Base-by-base conservation (phyloP, 2,888 invertebrate species). In the Apodemia hepburni region DNA sequence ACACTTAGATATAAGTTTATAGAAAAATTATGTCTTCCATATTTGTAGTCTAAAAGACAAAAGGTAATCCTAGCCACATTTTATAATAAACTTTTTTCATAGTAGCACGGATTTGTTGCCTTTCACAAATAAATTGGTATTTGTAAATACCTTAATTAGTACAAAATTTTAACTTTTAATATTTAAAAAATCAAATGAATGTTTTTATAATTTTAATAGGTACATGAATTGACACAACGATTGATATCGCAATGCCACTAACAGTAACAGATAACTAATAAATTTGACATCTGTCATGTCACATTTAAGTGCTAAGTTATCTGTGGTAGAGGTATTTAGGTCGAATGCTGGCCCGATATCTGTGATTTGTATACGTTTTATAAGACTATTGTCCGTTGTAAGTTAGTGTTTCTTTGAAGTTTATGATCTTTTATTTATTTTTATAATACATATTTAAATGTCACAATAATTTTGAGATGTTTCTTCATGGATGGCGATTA, bases 31-130 rank as follows among this genome's bases (percentile, higher is more conserved):
- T 27, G 18, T 42, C 42, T 42, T 42, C 42, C 42, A 42, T 42
- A 42, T 42, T 54, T 54, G 27, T 18, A 51, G 18, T 54, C 51
- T 54, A 54, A 54, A 54, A 54, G 51, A 54, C 51, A 42, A 42
- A 7, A 33, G 4, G 12, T 12, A 54, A 51, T 51, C 49, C 49
- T 27, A 27, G 51, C 51, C 51, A 54, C 27, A 42, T 42, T 54
- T 54, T 18, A 27, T 54, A 15, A 15, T 54, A 9, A 9, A 54
- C 11, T 18, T 51, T 22, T 0, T 2, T 51, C 18, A 17, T 12
- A 51, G 3, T 18, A 17, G 49, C 49, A 17, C 49, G 49, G 49
- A 51, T 51, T 18, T 51, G 18, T 22, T 18, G 9, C 18, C 18
- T 51, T 18, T 9, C 18, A 3, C 5, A 27, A 54, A 27, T 54